Base-by-base conservation (phyloP, 2,888 invertebrate species). In the Drosophila fulvimacula region DNA sequence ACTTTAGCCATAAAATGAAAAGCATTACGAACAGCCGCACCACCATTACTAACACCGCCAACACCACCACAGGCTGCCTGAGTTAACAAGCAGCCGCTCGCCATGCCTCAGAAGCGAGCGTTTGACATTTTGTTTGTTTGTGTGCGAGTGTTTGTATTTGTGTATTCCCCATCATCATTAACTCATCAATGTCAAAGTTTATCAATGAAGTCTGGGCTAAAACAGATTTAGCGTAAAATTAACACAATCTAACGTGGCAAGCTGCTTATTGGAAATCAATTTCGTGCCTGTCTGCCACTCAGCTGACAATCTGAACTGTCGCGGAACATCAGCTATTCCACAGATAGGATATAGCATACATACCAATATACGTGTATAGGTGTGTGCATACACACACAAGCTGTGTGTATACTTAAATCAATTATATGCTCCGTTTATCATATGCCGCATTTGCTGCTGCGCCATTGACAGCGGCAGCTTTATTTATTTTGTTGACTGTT, bases 131-230 rank as follows among this genome's bases (percentile, higher is more conserved):
- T 86, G 74, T 68, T 79, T 79, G 72, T 51, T 52, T 83, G 55
- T 57, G 27, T 41, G 19, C 48, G 24, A 21, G 34, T 56, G 62
- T 57, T 32, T 63, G 61, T 34, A 30, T 30, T 57, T 64, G 57
- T 66, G 53, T 53, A 60, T 76, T 66, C 46, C 42, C 75, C 88
- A 85, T 84, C 90, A 86, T 88, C 89, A 90, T 90, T 89, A 88
- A 88, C 82, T 87, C 87, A 90, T 88, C 88, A 90, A 86, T 88
- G 90, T 86, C 82, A 82, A 79, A 84, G 84, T 87, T 86, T 75
- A 82, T 87, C 89, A 85, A 81, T 77, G 75, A 72, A 74, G 76
- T 75, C 75, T 55, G 65, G 49, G 69, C 82, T 75, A 86, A 82
- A 83, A 64, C 89, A 84, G 89, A 88, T 88, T 84, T 88, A 78